These are phyloP conservation scores for Zosterops pallidus DNA, from an alignment of 2,113 vertebrate genomes.

Conservation along the genomic window DNA sequence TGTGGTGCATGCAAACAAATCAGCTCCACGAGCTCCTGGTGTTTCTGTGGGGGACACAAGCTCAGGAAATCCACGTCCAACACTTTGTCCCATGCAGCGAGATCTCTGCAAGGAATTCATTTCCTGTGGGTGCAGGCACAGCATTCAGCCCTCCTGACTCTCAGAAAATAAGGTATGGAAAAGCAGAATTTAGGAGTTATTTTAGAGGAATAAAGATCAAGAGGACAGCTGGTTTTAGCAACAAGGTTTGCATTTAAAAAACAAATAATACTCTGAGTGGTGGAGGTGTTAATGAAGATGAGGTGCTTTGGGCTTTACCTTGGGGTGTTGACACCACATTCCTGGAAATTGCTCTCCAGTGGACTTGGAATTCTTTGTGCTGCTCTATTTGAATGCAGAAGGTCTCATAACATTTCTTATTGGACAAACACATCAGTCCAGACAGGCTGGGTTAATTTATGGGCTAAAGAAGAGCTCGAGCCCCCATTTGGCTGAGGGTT, in stretches of 20 bases:
- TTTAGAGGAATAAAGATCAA: background rate
- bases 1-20: background rate
- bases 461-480: background rate
- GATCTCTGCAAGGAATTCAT: background rate
- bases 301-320: background rate
- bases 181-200: background rate
- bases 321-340: background rate
- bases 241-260: background rate
- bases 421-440: background rate
- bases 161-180: conserved; percentile 15
- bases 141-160: background rate
- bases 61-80: background rate
- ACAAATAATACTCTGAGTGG: background rate
- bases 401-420: background rate
- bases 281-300: background rate
- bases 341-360: background rate
- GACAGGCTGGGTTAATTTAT: background rate
- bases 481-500: background rate
- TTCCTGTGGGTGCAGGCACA: background rate
- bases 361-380: background rate
- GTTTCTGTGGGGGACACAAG: background rate
- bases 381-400: background rate
- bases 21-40: background rate
- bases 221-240: background rate
- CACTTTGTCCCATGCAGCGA: background rate